Evolutionary conservation across 1,140 invertebrate genomes (phyloP).

Genomic region (Drosophila ohnishii): DNA sequence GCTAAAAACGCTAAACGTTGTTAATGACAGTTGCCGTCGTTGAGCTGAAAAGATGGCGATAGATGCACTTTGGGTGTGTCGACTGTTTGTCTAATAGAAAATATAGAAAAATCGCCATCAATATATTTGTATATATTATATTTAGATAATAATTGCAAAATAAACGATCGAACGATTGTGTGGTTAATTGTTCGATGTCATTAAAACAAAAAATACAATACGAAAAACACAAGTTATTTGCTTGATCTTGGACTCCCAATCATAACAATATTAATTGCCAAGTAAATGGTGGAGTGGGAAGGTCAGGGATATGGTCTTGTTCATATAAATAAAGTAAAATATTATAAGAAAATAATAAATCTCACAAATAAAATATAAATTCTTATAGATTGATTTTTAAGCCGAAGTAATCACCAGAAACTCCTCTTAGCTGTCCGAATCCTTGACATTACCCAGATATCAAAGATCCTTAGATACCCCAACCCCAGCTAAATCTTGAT

Average conservation of each 20-base stretch:
- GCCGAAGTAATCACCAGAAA: not conserved
- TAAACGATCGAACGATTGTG: constrained; percentile 40
- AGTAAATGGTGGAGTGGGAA: not conserved
- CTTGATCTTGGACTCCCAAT: constrained; percentile 20
- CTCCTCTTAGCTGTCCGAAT: not conserved
- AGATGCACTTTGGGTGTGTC: constrained; percentile 76
- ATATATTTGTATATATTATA: constrained; percentile 44
- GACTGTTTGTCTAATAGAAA: constrained; percentile 55
- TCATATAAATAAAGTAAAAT: not conserved
- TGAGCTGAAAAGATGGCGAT: constrained; percentile 61
- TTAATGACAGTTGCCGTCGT: constrained; percentile 71
- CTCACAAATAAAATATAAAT: too few species aligned
- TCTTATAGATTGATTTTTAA: not conserved
- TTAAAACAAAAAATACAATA: constrained; percentile 24
- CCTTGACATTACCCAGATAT: not conserved
- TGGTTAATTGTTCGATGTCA: constrained; percentile 43
- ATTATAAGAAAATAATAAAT: not conserved
- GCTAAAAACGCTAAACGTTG: constrained; percentile 69
- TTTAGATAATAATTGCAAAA: constrained; percentile 63
- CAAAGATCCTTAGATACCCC: not conserved
- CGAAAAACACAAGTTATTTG: constrained; percentile 3
- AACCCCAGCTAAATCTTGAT: constrained; percentile 38
- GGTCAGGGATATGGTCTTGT: constrained; percentile 4
- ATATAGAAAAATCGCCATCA: constrained; percentile 27
- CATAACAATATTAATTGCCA: constrained; percentile 11